Percentiles rank a stretch among this genome's conserved stretches.
These are phyloP conservation scores for Ennomos quercinarius DNA, from an alignment of 2,888 invertebrate species.

Conservation along the genomic window DNA sequence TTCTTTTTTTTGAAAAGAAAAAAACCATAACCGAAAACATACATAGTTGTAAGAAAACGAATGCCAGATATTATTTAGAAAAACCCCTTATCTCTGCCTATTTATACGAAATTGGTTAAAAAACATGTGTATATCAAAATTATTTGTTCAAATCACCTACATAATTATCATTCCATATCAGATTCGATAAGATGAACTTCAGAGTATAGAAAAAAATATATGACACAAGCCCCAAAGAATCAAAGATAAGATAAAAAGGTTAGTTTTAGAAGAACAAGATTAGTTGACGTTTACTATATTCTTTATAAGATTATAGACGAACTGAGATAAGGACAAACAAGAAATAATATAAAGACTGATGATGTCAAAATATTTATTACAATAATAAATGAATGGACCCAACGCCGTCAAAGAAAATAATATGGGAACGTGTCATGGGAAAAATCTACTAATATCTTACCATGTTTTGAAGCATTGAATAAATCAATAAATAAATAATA, in stretches of 20 bases:
- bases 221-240: slow-evolving; percentile 51
- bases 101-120: slow-evolving; percentile 10
- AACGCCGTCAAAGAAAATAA: too few species aligned
- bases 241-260: slow-evolving; percentile 67
- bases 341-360: slow-evolving; percentile 40
- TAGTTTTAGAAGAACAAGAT: slow-evolving; percentile 49
- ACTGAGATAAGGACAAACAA: slow-evolving; percentile 48
- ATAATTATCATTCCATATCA: slow-evolving; percentile 15
- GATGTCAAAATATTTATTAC: slow-evolving; percentile 69
- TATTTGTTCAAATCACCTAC: slow-evolving; percentile 25
- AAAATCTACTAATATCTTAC: slow-evolving; percentile 5
- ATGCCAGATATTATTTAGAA: neutral
- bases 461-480: slow-evolving; percentile 30
- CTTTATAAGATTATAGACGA: slow-evolving; percentile 49
- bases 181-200: slow-evolving; percentile 24
- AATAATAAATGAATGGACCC: slow-evolving; percentile 50
- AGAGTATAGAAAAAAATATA: slow-evolving; percentile 33
- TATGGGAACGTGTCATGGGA: too few species aligned
- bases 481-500: too few species aligned
- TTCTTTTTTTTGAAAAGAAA: too few species aligned
- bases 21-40: too few species aligned
- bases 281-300: slow-evolving; percentile 53
- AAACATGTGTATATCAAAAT: slow-evolving; percentile 21
- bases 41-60: too few species aligned
- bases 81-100: neutral